Evolutionary conservation across 2,888 invertebrate species (phyloP).

Genomic region (Brachylomia viminalis): DNA sequence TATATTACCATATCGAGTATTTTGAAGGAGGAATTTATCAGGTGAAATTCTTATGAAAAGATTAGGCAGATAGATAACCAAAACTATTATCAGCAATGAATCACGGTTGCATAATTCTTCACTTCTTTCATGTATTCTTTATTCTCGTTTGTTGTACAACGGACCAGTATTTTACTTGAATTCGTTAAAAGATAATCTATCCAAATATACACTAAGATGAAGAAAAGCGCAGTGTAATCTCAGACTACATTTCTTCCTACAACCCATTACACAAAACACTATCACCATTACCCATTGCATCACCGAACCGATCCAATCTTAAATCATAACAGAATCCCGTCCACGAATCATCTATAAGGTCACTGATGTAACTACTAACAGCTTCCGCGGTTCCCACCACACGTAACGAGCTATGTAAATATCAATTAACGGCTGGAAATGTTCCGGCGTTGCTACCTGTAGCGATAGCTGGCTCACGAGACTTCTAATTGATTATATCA

Average conservation of each 20-base stretch:
- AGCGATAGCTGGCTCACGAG: constrained; percentile 63
- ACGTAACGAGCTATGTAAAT: constrained; percentile 75
- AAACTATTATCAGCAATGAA: not conserved
- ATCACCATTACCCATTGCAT: constrained; percentile 7
- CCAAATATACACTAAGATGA: no score
- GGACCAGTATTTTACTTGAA: not conserved
- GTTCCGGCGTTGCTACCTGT: constrained; percentile 74
- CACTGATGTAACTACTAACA: constrained; percentile 62
- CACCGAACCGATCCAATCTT: constrained; percentile 27
- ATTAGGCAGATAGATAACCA: not conserved
- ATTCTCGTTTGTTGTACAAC: no score
- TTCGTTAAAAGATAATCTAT: not conserved
- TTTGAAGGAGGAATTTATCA: no score
- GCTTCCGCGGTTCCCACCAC: constrained; percentile 62
- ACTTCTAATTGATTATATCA: constrained; percentile 62
- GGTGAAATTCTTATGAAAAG: not conserved
- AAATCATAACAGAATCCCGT: constrained; percentile 63
- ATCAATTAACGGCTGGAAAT: constrained; percentile 82
- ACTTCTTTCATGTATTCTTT: not conserved
- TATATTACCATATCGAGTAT: no score
- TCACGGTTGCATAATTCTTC: not conserved
- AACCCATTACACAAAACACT: not conserved
- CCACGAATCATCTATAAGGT: constrained; percentile 61
- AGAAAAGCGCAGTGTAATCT: no score
- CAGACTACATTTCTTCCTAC: no score